Percentiles rank a stretch among this genome's conserved stretches.
Conservation (phyloP, 2,888 invertebrate genomes). For the Heliconius charithonia region DNA sequence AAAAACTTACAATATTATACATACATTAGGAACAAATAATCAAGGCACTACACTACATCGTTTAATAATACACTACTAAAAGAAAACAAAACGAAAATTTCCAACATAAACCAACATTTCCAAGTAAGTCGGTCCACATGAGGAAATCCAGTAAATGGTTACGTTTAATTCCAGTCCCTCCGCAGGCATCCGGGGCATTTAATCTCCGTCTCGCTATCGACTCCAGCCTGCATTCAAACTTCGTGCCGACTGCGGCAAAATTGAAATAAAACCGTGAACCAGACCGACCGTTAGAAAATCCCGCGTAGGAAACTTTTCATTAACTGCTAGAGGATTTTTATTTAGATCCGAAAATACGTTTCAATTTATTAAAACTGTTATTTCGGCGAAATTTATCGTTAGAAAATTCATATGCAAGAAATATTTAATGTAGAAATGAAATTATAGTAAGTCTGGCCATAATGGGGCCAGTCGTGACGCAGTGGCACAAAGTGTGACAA, state of each 20-base stretch:
- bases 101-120: neutral
- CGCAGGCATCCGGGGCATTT: slow-evolving; percentile 42
- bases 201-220: slow-evolving; percentile 46
- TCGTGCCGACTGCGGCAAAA: slow-evolving; percentile 45
- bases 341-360: slow-evolving; percentile 29
- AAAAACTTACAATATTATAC: too few relatives aligned
- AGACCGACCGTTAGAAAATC: slow-evolving; percentile 45
- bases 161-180: slow-evolving; percentile 42
- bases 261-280: slow-evolving; percentile 48
- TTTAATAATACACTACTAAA: neutral
- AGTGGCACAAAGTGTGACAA: too few relatives aligned
- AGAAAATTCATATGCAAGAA: neutral
- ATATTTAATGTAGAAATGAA: too few relatives aligned
- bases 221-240: slow-evolving; percentile 44
- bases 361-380: neutral
- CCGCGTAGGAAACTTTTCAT: slow-evolving; percentile 41
- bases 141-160: slow-evolving; percentile 34
- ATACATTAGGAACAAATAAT: too few relatives aligned
- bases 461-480: too few relatives aligned
- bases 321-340: slow-evolving; percentile 33
- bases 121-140: slow-evolving; percentile 21
- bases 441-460: too few relatives aligned
- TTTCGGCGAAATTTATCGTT: neutral
- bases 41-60: too few relatives aligned
- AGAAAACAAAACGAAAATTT: neutral